Conservation (phyloP, 2,113 vertebrate species). For the Haemorhous mexicanus region DNA sequence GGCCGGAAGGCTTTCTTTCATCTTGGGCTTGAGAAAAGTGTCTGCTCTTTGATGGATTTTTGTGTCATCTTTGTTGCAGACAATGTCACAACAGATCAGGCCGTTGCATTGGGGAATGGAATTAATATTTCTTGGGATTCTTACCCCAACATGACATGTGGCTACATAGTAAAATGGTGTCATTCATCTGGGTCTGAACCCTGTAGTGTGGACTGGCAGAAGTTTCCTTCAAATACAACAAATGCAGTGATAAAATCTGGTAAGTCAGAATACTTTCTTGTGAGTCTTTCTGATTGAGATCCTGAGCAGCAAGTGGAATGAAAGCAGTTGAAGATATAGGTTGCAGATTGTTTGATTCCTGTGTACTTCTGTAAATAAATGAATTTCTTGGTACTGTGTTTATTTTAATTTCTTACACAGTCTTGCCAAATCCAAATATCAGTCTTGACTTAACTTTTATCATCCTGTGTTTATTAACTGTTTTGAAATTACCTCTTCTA, state of each 20-base stretch:
- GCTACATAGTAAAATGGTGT: slow-evolving; percentile 76
- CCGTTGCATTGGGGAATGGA: slow-evolving; percentile 56
- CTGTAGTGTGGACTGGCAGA: slow-evolving; percentile 74
- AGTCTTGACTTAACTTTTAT: neutral
- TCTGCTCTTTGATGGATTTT: slow-evolving; percentile 20
- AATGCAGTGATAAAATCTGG: slow-evolving; percentile 71
- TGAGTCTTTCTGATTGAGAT: neutral
- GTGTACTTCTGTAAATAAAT: neutral
- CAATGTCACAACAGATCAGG: slow-evolving; percentile 59
- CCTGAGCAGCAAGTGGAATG: neutral
- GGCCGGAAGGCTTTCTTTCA: neutral
- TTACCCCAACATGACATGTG: slow-evolving; percentile 72
- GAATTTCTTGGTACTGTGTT: neutral
- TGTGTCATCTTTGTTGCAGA: slow-evolving; percentile 44
- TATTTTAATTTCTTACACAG: neutral
- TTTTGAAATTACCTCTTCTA: slow-evolving; percentile 12
- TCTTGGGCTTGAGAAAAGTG: neutral
- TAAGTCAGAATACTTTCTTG: slow-evolving; percentile 42
- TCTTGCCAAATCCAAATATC: neutral
- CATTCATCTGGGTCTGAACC: slow-evolving; percentile 47
- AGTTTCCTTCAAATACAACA: slow-evolving; percentile 66
- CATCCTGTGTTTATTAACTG: neutral
- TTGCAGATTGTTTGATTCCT: neutral
- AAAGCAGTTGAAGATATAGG: neutral
- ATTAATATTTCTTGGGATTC: slow-evolving; percentile 72